These are phyloP conservation scores for Linurgus olivaceus DNA, from an alignment of 2,797 vertebrate species.

Conservation along the genomic window DNA sequence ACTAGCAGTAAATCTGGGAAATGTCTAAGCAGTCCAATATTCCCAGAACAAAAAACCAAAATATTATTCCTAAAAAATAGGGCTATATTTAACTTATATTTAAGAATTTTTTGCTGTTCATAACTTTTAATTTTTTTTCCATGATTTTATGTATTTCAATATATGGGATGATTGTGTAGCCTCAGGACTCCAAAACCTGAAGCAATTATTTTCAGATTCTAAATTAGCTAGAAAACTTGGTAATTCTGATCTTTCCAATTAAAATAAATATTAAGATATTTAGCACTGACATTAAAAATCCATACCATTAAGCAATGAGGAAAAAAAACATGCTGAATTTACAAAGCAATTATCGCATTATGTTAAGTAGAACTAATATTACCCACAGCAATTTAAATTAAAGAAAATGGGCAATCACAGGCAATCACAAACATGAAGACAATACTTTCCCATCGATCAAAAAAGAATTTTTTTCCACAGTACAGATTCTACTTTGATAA, in stretches of 20 bases:
- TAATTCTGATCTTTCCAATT: background rate
- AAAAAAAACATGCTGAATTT: background rate
- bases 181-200: too few species aligned
- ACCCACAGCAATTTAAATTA: background rate
- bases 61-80: background rate
- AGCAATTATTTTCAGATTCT: background rate
- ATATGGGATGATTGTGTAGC: background rate
- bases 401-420: background rate
- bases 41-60: background rate
- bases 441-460: background rate
- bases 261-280: background rate
- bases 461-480: fast-evolving
- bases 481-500: background rate
- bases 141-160: background rate
- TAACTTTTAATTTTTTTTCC: background rate
- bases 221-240: background rate
- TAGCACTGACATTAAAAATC: background rate
- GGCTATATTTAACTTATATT: background rate
- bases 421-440: background rate
- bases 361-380: background rate
- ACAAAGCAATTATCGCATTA: background rate
- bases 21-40: background rate
- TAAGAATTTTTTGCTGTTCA: fast-evolving
- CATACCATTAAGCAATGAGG: background rate
- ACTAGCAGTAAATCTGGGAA: background rate